Evolutionary conservation across 1,140 invertebrate species (phyloP), one percentile per base, ranked within the genome.

Genomic region (Drosophila varians): DNA sequence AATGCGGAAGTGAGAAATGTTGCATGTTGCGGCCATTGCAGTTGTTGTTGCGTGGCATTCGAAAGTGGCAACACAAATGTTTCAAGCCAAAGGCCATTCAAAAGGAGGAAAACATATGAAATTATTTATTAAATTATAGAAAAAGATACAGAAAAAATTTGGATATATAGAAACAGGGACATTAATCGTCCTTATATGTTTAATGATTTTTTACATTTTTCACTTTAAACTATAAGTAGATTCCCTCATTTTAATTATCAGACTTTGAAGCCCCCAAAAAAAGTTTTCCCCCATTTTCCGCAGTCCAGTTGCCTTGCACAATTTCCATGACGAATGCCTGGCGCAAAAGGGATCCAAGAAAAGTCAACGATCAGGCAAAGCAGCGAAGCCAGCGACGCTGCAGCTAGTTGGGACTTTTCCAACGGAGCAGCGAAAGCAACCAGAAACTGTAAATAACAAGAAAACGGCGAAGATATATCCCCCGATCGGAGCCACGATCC

Each of bases 401-500:
- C 78, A 55, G 54, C 74, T 61, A 70, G 74, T 66, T 83, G 62
- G 79, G 75, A 47, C 84, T 83, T 84, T 83, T 83, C 74, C 78
- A 84, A 84, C 79, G 80, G 70, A 12, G 66, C 75, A 86, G 80
- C 80, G 80, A 84, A 84, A 84, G 80, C 80, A 79, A 62, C 72
- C 82, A 86, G 82, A 79, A 84, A 84, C 80, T 84, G 80, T 84
- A 84, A 86, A 86, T 82, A 86, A 87, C 65, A 86, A 87, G 82
- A 80, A 72, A 86, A 86, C 80, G 62, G 31, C 62, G 58, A 77
- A 84, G 79, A 58, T 55, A 68, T 66, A 82, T 71, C 38, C 38
- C 36, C n/a, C 38, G 38, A 42, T 42, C 38, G 14, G 38, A 78
- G 76, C 76, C 60, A 54, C 80, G 80, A 84, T 74, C 71, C 71